Percentiles rank a stretch among this genome's conserved stretches.
These are phyloP conservation scores for Rhynchonycteris naso DNA, from an alignment of 2,797 vertebrate genomes.

Conservation along the genomic window DNA sequence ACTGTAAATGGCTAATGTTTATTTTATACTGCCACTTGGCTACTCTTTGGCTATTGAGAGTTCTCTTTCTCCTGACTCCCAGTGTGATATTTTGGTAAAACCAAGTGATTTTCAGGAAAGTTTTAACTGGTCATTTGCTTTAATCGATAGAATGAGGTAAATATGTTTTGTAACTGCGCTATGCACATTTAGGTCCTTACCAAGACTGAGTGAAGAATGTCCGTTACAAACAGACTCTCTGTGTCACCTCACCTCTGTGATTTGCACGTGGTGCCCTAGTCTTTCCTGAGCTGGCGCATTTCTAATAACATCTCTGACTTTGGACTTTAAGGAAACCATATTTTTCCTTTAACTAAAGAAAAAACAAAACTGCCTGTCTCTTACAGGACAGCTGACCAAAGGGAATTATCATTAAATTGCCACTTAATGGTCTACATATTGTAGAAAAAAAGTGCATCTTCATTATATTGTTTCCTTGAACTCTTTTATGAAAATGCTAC, in stretches of 20 bases:
- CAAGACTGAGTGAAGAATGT: constrained; percentile 9
- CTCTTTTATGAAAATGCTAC: constrained; percentile 35
- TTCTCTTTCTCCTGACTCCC: constrained; percentile 17
- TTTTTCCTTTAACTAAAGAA: constrained; percentile 47
- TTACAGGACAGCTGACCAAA: not conserved
- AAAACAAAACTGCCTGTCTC: not conserved
- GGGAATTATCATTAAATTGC: not conserved
- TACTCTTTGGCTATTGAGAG: not conserved
- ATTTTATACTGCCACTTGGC: constrained; percentile 39
- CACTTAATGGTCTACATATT: not conserved
- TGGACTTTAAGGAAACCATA: constrained; percentile 20
- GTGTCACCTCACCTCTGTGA: not conserved
- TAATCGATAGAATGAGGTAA: not conserved
- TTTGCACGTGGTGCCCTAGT: not conserved
- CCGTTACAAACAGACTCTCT: not conserved
- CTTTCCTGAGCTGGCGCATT: not conserved
- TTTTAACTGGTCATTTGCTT: constrained; percentile 52
- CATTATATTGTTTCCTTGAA: not conserved
- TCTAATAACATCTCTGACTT: constrained; percentile 6
- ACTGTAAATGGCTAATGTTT: not conserved
- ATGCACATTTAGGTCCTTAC: constrained; percentile 38
- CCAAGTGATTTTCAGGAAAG: constrained; percentile 22
- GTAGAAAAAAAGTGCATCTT: constrained; percentile 23
- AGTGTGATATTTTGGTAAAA: constrained; percentile 35
- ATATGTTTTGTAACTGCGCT: constrained; percentile 53